Conservation (phyloP, 2,797 vertebrate genomes). For the Hirundo rustica region DNA sequence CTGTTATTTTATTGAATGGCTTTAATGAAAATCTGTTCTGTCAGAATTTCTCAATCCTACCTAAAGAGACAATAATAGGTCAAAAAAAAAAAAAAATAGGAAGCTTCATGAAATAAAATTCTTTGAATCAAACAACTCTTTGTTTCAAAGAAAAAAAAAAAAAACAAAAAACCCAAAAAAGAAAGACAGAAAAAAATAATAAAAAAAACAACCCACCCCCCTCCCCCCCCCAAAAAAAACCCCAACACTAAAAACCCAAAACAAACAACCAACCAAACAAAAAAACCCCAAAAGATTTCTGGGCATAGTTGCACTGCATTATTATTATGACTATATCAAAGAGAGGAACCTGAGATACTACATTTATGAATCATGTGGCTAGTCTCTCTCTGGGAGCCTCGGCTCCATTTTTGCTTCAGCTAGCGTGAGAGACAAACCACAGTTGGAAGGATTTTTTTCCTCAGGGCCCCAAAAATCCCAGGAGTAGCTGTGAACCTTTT, state of each 20-base stretch:
- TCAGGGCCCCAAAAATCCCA: too few species aligned
- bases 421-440: too few species aligned
- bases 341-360: background rate
- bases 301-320: background rate
- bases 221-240: too few species aligned
- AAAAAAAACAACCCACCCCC: too few species aligned
- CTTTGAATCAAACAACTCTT: background rate
- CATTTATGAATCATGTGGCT: background rate
- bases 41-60: background rate
- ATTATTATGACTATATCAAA: background rate
- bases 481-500: too few species aligned
- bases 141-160: background rate
- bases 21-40: background rate
- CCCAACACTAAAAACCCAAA: too few species aligned
- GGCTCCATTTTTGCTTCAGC: too few species aligned
- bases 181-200: too few species aligned
- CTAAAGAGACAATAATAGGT: background rate
- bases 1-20: background rate
- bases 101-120: background rate
- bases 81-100: background rate
- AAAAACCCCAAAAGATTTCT: rapidly evolving
- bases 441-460: too few species aligned
- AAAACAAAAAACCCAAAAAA: too few species aligned
- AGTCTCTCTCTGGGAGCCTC: too few species aligned
- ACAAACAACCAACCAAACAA: too few species aligned